phyloP scores from a whole-genome alignment of 2,888 invertebrate genomes.

The Coleophora flavipennella region DNA sequence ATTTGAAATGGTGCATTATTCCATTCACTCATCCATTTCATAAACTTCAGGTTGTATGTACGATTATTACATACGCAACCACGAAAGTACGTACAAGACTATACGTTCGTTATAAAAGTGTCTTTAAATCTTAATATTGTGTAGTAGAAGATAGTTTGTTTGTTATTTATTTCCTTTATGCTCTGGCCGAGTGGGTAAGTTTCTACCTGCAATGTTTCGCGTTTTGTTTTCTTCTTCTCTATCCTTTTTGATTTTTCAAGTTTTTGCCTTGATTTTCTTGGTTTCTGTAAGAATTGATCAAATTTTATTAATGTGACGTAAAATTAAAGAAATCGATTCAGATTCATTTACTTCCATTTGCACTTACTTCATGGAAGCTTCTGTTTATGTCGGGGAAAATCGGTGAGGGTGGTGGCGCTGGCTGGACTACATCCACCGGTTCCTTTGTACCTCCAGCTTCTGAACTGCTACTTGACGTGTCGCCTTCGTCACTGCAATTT shows the following conservation, averaged over 20 bases:
- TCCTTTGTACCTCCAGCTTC: constrained; percentile 76
- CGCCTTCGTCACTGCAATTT: constrained; percentile 81
- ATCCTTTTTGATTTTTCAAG: constrained; percentile 59
- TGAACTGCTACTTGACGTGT: constrained; percentile 80
- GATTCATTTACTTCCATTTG: too few species aligned
- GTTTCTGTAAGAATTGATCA: constrained; percentile 36
- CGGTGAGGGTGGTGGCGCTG: constrained; percentile 82
- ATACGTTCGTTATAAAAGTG: too few species aligned
- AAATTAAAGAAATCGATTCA: background rate
- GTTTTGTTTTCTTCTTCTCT: constrained; percentile 57
- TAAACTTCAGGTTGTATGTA: too few species aligned
- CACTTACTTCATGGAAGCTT: constrained; percentile 35
- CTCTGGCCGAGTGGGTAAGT: background rate
- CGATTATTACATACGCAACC: too few species aligned
- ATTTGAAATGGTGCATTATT: background rate
- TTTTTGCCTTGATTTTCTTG: constrained; percentile 44
- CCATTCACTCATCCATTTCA: background rate
- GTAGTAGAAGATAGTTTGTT: too few species aligned
- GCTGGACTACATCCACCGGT: constrained; percentile 52
- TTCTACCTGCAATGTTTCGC: constrained; percentile 73
- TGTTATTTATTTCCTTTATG: too few species aligned
- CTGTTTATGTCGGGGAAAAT: constrained; percentile 63
- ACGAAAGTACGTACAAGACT: too few species aligned
- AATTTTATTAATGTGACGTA: background rate
- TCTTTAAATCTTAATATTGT: too few species aligned